Percentiles rank a stretch among this genome's conserved stretches.
Conservation (phyloP, 2,113 vertebrate genomes). For the Caretta caretta region DNA sequence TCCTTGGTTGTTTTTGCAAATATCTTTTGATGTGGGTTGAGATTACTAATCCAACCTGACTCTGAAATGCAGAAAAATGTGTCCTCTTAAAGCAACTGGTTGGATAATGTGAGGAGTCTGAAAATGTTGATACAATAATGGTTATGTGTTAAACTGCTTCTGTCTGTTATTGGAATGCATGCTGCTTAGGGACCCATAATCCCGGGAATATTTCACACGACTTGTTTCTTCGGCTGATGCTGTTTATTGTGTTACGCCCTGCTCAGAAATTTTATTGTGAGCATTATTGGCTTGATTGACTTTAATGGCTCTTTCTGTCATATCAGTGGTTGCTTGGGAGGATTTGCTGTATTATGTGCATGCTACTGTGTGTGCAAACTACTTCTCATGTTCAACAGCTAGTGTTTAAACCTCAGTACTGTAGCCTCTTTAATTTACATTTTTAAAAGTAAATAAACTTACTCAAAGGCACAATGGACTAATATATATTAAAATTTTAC, state of each 20-base stretch:
- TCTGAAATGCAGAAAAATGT: background rate
- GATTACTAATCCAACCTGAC: background rate
- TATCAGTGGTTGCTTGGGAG: background rate
- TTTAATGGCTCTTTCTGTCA: background rate
- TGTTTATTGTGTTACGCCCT: background rate
- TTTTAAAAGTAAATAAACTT: background rate
- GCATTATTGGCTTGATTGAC: background rate
- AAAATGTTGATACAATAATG: background rate
- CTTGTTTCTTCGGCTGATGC: background rate
- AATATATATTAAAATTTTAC: background rate
- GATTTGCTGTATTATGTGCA: background rate
- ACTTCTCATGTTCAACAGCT: background rate
- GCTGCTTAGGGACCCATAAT: background rate
- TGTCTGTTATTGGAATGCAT: background rate
- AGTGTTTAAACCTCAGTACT: background rate
- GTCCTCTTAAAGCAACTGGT: fast-evolving
- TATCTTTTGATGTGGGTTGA: background rate
- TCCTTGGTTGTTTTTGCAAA: background rate
- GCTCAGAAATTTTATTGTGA: background rate
- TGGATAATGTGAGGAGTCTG: background rate
- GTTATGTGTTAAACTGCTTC: background rate
- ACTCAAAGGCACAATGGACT: background rate
- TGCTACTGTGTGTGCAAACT: background rate
- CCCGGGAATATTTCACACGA: background rate
- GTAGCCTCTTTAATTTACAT: background rate